A percentile compares a stretch with the other conserved stretches of the same genome.
These are phyloP conservation scores for Aurelia aurita DNA, from an alignment of 30 jellyfish, hydroid and myxozoan species.

Conservation along the genomic window DNA sequence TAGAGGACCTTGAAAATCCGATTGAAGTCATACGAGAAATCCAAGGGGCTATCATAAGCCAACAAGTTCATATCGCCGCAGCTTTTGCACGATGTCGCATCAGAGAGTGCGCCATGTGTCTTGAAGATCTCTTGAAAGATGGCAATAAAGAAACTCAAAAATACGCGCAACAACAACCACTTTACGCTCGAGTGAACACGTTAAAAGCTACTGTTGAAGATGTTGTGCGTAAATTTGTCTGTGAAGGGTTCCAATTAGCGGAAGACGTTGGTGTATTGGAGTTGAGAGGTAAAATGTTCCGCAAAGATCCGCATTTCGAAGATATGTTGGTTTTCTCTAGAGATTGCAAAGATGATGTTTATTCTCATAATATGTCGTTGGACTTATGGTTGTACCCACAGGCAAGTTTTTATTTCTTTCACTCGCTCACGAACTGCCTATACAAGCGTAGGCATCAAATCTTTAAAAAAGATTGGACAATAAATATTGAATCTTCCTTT, in stretches of 20 bases:
- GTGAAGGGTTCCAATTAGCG: slow-evolving; percentile 63
- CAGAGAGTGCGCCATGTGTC: slow-evolving; percentile 64
- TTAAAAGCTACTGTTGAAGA: slow-evolving; percentile 57
- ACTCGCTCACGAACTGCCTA: no score
- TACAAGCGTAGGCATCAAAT: no score
- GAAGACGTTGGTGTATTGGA: slow-evolving; percentile 45
- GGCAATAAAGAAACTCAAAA: slow-evolving; percentile 36
- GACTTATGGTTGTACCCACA: slow-evolving; percentile 73
- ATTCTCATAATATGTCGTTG: slow-evolving; percentile 48
- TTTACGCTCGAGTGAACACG: slow-evolving; percentile 86
- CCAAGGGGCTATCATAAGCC: slow-evolving; percentile 68
- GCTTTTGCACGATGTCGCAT: slow-evolving; percentile 76
- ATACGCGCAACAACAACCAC: slow-evolving; percentile 65
- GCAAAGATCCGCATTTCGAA: slow-evolving; percentile 70
- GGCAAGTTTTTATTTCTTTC: slow-evolving; percentile 28
- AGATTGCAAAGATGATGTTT: slow-evolving; percentile 81
- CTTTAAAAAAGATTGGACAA: no score
- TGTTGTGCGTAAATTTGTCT: slow-evolving; percentile 40
- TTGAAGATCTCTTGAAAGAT: slow-evolving; percentile 61
- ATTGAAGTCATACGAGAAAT: slow-evolving; percentile 54
- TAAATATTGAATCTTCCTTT: no score
- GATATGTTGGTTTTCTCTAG: slow-evolving; percentile 64
- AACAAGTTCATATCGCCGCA: slow-evolving; percentile 58
- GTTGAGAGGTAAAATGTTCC: slow-evolving; percentile 61
- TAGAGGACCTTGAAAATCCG: slow-evolving; percentile 59